Evolutionary conservation across 2,797 vertebrate species (phyloP).

Genomic region (Erethizon dorsatum): DNA sequence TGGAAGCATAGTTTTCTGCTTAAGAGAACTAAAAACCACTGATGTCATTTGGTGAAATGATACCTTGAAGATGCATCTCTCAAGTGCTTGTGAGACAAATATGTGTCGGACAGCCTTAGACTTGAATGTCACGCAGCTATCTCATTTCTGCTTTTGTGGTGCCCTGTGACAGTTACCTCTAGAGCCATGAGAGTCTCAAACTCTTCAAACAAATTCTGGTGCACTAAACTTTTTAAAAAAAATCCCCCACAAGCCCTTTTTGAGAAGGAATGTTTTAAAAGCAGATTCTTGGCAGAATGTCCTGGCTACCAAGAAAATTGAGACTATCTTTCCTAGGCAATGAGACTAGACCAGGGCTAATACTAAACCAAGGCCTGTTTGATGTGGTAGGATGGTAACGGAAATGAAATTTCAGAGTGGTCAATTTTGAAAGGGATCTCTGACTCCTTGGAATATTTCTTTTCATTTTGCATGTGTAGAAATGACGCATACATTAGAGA

Average conservation of each 20-base stretch:
- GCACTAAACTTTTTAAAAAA: slow-evolving; percentile 34
- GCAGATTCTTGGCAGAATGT: slow-evolving; percentile 50
- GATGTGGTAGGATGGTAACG: background rate
- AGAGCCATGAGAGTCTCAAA: background rate
- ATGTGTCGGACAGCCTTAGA: background rate
- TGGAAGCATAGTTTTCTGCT: background rate
- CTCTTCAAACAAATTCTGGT: slow-evolving; percentile 58
- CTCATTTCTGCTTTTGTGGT: background rate
- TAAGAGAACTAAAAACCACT: background rate
- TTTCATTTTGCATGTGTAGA: background rate
- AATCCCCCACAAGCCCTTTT: slow-evolving; percentile 13
- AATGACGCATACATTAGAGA: background rate
- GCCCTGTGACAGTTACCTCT: background rate
- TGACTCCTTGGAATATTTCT: background rate
- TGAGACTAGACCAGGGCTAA: slow-evolving; percentile 15
- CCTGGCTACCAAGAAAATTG: slow-evolving; percentile 41
- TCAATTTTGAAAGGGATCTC: background rate
- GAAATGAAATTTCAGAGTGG: background rate
- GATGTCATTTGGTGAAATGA: background rate
- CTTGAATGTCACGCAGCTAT: background rate
- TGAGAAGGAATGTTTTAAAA: slow-evolving; percentile 65
- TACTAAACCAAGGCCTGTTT: background rate
- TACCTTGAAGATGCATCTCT: background rate
- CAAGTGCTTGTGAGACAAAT: background rate
- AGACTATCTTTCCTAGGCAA: background rate